A percentile compares a stretch with the other conserved stretches of the same genome.
Conservation (phyloP, 2,113 vertebrate genomes). For the Odocoileus virginianus region DNA sequence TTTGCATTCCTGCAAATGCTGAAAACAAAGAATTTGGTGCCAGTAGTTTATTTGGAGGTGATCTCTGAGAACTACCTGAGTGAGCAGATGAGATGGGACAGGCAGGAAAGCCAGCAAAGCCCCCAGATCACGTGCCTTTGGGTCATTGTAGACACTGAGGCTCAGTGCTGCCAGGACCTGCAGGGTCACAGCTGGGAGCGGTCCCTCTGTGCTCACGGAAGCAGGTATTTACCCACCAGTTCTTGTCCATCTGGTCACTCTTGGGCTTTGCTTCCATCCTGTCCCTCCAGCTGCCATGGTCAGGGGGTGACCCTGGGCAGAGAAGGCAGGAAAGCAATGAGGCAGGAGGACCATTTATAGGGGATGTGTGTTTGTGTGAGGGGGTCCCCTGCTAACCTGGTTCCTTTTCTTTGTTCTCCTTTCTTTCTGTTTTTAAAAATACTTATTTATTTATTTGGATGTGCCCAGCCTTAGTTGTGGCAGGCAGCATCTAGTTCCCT, state of each 20-base stretch:
- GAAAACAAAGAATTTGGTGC: background rate
- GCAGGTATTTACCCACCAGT: background rate
- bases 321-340: background rate
- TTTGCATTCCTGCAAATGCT: background rate
- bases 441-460: background rate
- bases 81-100: background rate
- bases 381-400: background rate
- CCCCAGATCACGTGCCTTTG: background rate
- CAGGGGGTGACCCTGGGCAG: background rate
- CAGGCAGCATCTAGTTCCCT: background rate
- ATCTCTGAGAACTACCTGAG: background rate
- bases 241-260: background rate
- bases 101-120: background rate
- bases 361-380: background rate
- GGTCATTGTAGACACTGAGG: background rate
- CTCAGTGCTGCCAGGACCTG: background rate
- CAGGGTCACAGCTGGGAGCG: accelerated
- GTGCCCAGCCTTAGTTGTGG: background rate
- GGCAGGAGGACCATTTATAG: background rate
- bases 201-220: background rate
- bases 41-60: background rate
- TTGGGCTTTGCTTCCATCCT: background rate
- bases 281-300: background rate
- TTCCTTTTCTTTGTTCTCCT: background rate
- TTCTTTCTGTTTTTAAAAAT: background rate